Base-by-base conservation (phyloP, 2,888 invertebrate genomes). In the Muschampia plurimacula region DNA sequence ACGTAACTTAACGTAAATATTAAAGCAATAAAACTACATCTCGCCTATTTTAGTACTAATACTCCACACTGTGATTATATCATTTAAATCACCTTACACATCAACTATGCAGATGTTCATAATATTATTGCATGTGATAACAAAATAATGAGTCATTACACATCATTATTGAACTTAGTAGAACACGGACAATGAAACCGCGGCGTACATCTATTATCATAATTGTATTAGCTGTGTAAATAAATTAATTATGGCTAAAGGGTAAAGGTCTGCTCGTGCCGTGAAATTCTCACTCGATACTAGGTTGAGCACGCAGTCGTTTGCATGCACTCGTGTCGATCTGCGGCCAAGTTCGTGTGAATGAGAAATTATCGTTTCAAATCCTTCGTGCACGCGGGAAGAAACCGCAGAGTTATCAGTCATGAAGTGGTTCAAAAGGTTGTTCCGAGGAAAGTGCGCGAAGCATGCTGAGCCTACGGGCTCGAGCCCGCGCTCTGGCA, bases 351-450 rank as follows among this genome's bases (percentile, higher is more conserved):
- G 70, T 59, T 79, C 77, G 88, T 90, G 88, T 93, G 91, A 93
- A 95, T 95, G 95, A 95, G 95, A 95, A 95, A 95, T 86, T 89
- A 93, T 87, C 94, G 95, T 79, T 95, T 95, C 86, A 95, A 94
- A 77, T 95, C 95, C 84, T 96, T 96, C 86, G 91, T 95, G 80
- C 92, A 95, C 88, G 95, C 96, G 93, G 95, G 95, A 77, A 94
- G 91, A 84, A 96, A 96, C 95, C 96, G 96, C 92, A 91, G 85
- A 83, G 91, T 86, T 68, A 96, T 96, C 79, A 88, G 94, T 81
- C 91, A 96, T 95, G 96, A 95, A 90, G 84, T 96, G 95, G 96
- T 96, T 95, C 95, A 96, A 86, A 96, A 96, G 89, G 92, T 95
- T 93, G 95, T 96, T 91, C 92, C 92, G 74, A 91, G 95, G 83